A percentile compares a stretch with the other conserved stretches of the same genome.
phyloP scores from a whole-genome alignment of 2,113 vertebrate genomes.

The Ellobius talpinus region DNA sequence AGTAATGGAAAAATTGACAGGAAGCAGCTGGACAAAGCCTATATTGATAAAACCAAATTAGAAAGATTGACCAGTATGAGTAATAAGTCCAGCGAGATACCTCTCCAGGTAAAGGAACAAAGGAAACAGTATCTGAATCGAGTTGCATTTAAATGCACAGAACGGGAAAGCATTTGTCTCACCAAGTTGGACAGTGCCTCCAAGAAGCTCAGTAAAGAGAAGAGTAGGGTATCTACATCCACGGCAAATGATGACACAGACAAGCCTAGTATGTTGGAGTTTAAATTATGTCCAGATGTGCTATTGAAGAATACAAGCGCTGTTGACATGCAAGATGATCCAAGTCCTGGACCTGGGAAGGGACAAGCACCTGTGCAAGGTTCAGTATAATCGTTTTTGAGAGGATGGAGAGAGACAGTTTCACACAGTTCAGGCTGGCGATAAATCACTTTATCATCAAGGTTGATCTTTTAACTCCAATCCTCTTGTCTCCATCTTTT shows the following conservation, averaged over 20 bases:
- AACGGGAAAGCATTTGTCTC: constrained; percentile 85
- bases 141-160: constrained; percentile 83
- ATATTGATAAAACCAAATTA: constrained; percentile 53
- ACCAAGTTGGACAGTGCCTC: constrained; percentile 83
- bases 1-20: constrained; percentile 42
- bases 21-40: constrained; percentile 73
- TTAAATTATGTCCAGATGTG: constrained; percentile 88
- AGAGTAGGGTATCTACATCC: background rate
- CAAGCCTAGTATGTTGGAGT: constrained; percentile 83
- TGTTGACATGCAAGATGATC: constrained; percentile 57
- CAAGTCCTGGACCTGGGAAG: constrained; percentile 56
- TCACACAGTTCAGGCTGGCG: background rate
- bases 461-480: background rate
- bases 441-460: background rate
- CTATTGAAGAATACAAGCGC: constrained; percentile 74
- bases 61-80: constrained; percentile 71
- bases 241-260: background rate
- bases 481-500: background rate
- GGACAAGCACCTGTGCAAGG: constrained; percentile 82
- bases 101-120: constrained; percentile 71
- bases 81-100: constrained; percentile 64
- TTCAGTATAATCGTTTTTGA: constrained; percentile 67
- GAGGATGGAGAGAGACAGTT: background rate
- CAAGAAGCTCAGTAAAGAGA: constrained; percentile 64
- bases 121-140: constrained; percentile 87